Evolutionary conservation across 2,888 invertebrate genomes (phyloP).

Genomic region (Hydrotaea cyrtoneurina): DNA sequence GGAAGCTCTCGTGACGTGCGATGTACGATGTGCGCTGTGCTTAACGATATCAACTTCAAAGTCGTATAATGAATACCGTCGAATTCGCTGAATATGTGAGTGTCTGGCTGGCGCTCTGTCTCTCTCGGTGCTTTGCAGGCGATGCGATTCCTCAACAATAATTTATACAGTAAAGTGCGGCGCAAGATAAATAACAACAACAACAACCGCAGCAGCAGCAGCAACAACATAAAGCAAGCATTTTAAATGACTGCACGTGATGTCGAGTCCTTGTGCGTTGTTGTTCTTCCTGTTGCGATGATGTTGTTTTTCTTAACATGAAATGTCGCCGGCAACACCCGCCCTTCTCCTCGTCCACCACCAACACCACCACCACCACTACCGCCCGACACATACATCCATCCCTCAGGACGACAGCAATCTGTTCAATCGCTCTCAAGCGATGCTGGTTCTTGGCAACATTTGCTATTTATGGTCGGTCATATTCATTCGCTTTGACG

Average conservation of each 20-base stretch:
- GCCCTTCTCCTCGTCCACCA: slow-evolving; percentile 29
- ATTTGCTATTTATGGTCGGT: slow-evolving; percentile 60
- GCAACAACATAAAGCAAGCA: no score
- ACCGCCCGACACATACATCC: no score
- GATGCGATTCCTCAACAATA: slow-evolving; percentile 52
- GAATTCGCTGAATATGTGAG: slow-evolving; percentile 30
- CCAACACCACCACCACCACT: no score
- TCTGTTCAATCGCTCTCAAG: no score
- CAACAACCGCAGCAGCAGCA: slow-evolving; percentile 55
- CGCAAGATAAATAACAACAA: slow-evolving; percentile 54
- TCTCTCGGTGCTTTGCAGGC: slow-evolving; percentile 43
- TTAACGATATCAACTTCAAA: slow-evolving; percentile 60
- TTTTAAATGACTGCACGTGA: slow-evolving; percentile 59
- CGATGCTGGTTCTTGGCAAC: slow-evolving; percentile 55
- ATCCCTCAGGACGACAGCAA: no score
- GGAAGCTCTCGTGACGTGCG: slow-evolving; percentile 43
- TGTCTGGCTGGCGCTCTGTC: slow-evolving; percentile 47
- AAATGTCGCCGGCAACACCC: slow-evolving; percentile 50
- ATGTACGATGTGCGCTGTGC: slow-evolving; percentile 43
- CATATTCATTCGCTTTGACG: background rate
- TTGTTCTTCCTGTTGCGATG: background rate
- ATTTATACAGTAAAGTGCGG: slow-evolving; percentile 54
- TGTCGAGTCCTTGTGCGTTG: slow-evolving; percentile 24
- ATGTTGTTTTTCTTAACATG: slow-evolving; percentile 36
- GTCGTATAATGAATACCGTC: slow-evolving; percentile 46